Base-by-base conservation (phyloP, 2,113 vertebrate genomes). In the Erinaceus europaeus region DNA sequence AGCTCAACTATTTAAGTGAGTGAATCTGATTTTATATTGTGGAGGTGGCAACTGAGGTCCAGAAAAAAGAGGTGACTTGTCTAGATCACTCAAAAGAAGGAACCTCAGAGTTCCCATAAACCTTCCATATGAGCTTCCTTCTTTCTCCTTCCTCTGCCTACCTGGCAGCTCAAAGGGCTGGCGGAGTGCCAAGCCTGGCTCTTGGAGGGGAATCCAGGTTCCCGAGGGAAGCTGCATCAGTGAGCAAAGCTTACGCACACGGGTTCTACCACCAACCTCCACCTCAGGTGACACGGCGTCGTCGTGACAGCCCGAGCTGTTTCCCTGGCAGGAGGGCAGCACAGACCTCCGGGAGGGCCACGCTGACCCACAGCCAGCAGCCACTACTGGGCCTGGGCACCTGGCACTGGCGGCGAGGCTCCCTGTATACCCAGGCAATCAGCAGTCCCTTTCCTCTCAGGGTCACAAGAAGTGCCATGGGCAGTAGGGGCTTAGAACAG, bases 321-420 rank as follows among this genome's bases (percentile, higher is more conserved):
- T 76, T 62, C n/a, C 68, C 59, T 34, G 27, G 64, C 36, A 81
- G 76, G 75, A 71, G 44, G 64, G 78, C 67, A 81, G 79, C 75
- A 79, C 8, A 21, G 62, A 73, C 91, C 84, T 84, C 61, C 40
- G 29, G 46, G 62, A 90, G 81, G 82, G 72, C 76, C 77, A 76
- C 3, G 2, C 62, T 89, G 64, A 86, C 62, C 4, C 3, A 44
- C 78, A 62, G 32, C 72, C 40, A 9, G 59, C 82, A 73, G 86
- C 79, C 69, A 29, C 53, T 88, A 65, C 75, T 25, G 3, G 17
- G 65, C 44, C 42, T 50, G 68, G 76, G 34, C 10, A 32, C 65
- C 84, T 75, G 84, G 55, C 53, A 9, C 44, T 44, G 48, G 77
- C 72, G 48, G 36, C 13, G 71, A 76, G 46, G 38, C 25, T 9